These are phyloP conservation scores for Sympetrum striolatum DNA, from an alignment of 2,888 invertebrate species.

Conservation along the genomic window DNA sequence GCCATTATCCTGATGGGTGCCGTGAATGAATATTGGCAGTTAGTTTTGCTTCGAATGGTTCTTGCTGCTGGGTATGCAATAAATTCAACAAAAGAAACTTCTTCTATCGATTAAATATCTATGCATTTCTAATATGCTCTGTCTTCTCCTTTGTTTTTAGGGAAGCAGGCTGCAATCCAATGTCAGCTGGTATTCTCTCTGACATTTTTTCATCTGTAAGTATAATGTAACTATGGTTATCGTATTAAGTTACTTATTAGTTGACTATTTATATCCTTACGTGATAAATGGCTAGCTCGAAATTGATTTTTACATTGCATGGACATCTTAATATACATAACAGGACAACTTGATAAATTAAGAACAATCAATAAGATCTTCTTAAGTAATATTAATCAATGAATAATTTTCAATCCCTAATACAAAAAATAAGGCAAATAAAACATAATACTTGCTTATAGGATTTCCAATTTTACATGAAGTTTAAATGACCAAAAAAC, in stretches of 20 bases:
- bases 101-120: neutral
- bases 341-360: neutral
- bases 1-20: constrained; percentile 87
- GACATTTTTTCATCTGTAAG: constrained; percentile 61
- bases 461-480: no score
- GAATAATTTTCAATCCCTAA: no score
- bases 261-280: neutral
- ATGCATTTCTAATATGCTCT: neutral
- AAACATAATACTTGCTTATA: no score
- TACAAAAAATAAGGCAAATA: no score
- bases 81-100: neutral
- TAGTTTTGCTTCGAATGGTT: constrained; percentile 83
- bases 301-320: neutral
- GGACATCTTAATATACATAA: no score
- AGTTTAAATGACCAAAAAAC: no score
- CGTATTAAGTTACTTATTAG: neutral
- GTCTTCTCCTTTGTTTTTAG: constrained; percentile 57
- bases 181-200: constrained; percentile 83
- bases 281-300: neutral
- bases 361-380: no score
- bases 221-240: neutral
- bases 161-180: constrained; percentile 86
- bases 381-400: no score
- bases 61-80: constrained; percentile 78
- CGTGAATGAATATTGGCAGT: constrained; percentile 88